Evolutionary conservation across 2,888 invertebrate species (phyloP).

Genomic region (Panzeria rudis): DNA sequence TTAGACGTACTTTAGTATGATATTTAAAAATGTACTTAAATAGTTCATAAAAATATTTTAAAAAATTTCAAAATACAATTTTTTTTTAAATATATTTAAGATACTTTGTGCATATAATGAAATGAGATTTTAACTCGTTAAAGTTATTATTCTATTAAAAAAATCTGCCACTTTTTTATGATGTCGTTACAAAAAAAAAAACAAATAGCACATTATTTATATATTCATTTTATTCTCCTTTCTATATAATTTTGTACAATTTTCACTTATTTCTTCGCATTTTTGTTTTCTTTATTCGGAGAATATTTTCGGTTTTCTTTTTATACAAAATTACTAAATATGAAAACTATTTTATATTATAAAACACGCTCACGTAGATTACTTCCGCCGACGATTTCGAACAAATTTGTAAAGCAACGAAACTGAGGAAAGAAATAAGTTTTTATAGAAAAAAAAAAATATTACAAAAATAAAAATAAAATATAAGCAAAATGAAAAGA

Average conservation of each 20-base stretch:
- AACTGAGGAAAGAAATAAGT: neutral
- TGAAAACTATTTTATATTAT: slow-evolving; percentile 68
- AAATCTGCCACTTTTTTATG: slow-evolving; percentile 14
- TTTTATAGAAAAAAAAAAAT: neutral
- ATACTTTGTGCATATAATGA: slow-evolving; percentile 12
- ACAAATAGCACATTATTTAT: slow-evolving; percentile 56
- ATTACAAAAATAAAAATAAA: slow-evolving; percentile 18
- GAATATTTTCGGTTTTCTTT: neutral
- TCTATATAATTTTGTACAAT: slow-evolving; percentile 45
- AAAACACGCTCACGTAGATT: slow-evolving; percentile 70
- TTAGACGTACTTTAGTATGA: no score
- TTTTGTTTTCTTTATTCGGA: slow-evolving; percentile 20
- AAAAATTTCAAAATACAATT: neutral
- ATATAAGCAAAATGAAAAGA: slow-evolving; percentile 37
- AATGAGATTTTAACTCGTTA: slow-evolving; percentile 36
- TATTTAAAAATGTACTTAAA: neutral
- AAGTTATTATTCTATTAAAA: slow-evolving; percentile 24
- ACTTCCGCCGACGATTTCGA: slow-evolving; percentile 71
- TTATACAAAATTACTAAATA: slow-evolving; percentile 55
- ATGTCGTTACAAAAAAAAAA: slow-evolving; percentile 32
- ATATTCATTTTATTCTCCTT: slow-evolving; percentile 20
- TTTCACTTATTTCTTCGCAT: slow-evolving; percentile 32
- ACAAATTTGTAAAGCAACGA: slow-evolving; percentile 64
- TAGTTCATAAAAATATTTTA: neutral
- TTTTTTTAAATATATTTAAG: neutral